A percentile compares a stretch with the other conserved stretches of the same genome.
Evolutionary conservation across 2,888 invertebrate genomes (phyloP).

Genomic region (Gymnocheta viridis): DNA sequence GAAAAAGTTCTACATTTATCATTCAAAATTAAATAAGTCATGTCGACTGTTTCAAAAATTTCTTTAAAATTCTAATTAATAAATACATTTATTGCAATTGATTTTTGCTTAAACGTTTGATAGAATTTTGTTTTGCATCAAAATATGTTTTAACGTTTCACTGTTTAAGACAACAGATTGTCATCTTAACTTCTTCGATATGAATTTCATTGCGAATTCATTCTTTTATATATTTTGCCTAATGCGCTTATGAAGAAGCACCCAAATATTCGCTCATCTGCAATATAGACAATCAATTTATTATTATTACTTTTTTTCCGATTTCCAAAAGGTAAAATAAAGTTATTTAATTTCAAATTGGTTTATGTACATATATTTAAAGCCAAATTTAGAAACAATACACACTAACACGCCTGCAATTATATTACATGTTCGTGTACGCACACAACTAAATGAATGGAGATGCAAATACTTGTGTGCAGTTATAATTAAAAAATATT

Average conservation of each 20-base stretch:
- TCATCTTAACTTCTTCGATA: not conserved
- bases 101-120: too few species aligned
- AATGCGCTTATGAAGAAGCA: not conserved
- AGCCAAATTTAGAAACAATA: slow-evolving; percentile 27
- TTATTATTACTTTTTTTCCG: not conserved
- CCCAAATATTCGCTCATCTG: not conserved
- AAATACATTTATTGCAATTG: too few species aligned
- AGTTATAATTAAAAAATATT: slow-evolving; percentile 29
- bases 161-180: not conserved
- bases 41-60: too few species aligned
- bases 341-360: slow-evolving; percentile 18
- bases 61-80: too few species aligned
- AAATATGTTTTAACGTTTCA: too few species aligned
- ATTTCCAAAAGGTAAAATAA: slow-evolving; percentile 32
- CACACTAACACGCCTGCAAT: not conserved
- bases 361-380: slow-evolving; percentile 36
- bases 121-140: too few species aligned
- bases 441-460: not conserved
- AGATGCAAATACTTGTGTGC: slow-evolving; percentile 12
- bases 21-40: too few species aligned
- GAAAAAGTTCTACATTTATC: too few species aligned
- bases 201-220: not conserved
- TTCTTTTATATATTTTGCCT: slow-evolving; percentile 7
- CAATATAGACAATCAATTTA: not conserved
- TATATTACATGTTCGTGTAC: not conserved